Conservation (phyloP, 1,140 invertebrate species). For the Dufourea novaeangliae region DNA sequence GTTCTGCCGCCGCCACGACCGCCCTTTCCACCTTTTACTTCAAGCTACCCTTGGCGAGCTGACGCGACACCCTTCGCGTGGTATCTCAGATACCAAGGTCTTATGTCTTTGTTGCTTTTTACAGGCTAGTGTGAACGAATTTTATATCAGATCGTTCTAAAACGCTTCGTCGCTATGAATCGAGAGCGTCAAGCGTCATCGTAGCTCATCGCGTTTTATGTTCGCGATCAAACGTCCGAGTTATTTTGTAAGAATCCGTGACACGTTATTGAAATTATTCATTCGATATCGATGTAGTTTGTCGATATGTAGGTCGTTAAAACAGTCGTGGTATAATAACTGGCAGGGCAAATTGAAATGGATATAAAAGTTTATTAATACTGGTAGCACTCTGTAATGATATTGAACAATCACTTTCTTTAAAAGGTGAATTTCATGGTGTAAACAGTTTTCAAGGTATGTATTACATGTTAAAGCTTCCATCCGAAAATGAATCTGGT, state of each 20-base stretch:
- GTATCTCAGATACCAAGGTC: slow-evolving; percentile 25
- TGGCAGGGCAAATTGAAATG: too few species aligned
- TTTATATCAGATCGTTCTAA: slow-evolving; percentile 27
- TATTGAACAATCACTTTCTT: too few species aligned
- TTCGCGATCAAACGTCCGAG: background rate
- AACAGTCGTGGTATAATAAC: too few species aligned
- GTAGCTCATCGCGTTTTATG: background rate
- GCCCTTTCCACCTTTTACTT: background rate
- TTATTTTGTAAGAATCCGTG: background rate
- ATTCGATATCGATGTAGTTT: too few species aligned
- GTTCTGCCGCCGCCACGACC: background rate
- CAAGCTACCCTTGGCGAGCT: slow-evolving; percentile 19
- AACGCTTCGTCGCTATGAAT: background rate
- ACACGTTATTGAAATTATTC: too few species aligned
- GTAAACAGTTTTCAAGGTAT: too few species aligned
- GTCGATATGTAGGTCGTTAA: too few species aligned
- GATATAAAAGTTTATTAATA: too few species aligned
- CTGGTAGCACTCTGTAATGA: too few species aligned
- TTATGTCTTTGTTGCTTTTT: slow-evolving; percentile 26
- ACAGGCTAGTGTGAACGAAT: slow-evolving; percentile 22
- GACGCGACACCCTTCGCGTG: slow-evolving; percentile 29
- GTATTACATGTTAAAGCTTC: too few species aligned
- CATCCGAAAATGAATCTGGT: too few species aligned
- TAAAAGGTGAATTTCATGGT: too few species aligned
- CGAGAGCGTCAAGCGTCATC: background rate